Base-by-base conservation (phyloP, 1,140 invertebrate genomes). In the Harpegnathos saltator region DNA sequence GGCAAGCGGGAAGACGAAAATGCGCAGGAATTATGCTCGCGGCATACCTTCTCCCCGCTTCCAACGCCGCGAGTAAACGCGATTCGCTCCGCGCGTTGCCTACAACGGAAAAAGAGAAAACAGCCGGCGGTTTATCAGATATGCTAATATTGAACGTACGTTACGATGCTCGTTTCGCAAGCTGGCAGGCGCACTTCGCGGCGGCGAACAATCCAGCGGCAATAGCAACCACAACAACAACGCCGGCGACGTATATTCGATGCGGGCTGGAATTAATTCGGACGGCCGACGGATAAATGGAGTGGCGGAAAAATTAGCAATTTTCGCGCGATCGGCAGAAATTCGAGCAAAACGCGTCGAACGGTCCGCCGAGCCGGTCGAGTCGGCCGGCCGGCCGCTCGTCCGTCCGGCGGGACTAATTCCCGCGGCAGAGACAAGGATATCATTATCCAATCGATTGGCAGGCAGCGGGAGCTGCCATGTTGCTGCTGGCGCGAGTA, bases 391-490 rank as follows among this genome's bases (percentile, higher is more conserved):
- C n/a, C n/a, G n/a, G n/a, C n/a, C n/a, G n/a, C n/a, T n/a, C n/a
- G n/a, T n/a, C 69, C 65, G 65, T 80, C 54, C 71, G 33, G 52
- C 33, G 68, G 19, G 82, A 74, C 68, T 73, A 68, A 84, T 78
- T 87, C 71, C 50, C 73, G 69, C 44, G 71, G 24, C 69, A 75
- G 75, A 38, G 74, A 84, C 85, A 65, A 54, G 85, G 86, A 87
- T 87, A 87, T 87, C 82, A 75, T 84, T 87, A 84, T 84, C 74
- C 82, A 88, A 88, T 88, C 74, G 85, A 77, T 29, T 54, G 69
- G 26, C 24, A 82, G 63, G 22, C 19, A 69, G 15, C 19, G 19
- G 24, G 44, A 15, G 58, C 54, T 29, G 1, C 1, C 63, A 29
- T 56, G 3, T 26, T 44, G 38, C 62, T 54, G 74, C 50, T 29